Evolutionary conservation across 2,888 invertebrate genomes (phyloP), one percentile per base, ranked within the genome.

Genomic region (Epinotia nisella): DNA sequence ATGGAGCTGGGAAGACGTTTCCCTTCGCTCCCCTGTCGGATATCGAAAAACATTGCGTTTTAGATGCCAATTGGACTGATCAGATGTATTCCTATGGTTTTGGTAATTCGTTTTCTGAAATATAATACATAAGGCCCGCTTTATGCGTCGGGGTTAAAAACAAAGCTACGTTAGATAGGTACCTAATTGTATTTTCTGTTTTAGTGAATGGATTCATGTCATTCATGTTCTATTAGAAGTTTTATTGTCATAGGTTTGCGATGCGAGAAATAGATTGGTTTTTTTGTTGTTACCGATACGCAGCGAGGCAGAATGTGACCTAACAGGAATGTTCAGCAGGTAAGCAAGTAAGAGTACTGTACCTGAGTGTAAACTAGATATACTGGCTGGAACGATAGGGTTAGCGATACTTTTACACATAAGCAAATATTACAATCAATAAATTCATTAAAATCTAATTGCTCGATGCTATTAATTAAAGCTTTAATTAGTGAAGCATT

Each of bases 301-400:
- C 49, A 39, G 62, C 53, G 74, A 78, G 72, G 77, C 81, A 82
- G 82, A 86, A 84, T 84, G 82, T 79, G 80, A 79, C 78, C 77
- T 80, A 84, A 84, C 86, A 79, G 85, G 88, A 87, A 87, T 85
- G 86, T 86, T 86, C 80, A 82, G 82, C 86, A 89, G 88, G 88
- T 88, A 89, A 84, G 81, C 84, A 80, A 83, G 83, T 82, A 82
- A 70, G 49, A 67, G 74, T 75, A 83, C 79, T 76, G 79, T 79
- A 79, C 78, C 78, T 75, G 82, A 79, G 80, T 83, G 87, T 88
- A 87, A 88, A 90, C 90, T 90, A 89, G 90, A 89, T 86, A 87
- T 87, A 88, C 86, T 85, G 87, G 85, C 87, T 53, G 69, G 53
- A 49, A 41, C 53, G 68, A 24, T 66, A 69, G 71, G 70, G 72